Base-by-base conservation (phyloP, 1,140 invertebrate species). In the Drosophila trapezifrons region DNA sequence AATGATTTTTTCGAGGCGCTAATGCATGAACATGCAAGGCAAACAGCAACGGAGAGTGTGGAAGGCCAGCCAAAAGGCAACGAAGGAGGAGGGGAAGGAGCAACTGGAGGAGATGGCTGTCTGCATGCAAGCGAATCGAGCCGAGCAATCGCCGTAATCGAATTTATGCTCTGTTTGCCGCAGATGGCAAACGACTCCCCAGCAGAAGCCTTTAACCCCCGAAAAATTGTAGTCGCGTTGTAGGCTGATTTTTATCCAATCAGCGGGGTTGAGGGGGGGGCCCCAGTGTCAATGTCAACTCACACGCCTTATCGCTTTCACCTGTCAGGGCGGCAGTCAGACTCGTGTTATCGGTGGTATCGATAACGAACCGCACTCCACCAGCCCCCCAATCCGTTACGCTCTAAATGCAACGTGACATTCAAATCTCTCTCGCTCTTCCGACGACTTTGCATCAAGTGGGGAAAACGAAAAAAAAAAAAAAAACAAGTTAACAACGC, bases 321-420 rank as follows among this genome's bases (percentile, higher is more conserved):
- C 78, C 60, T 76, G 73, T 46, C 60, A 40, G 20, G 1, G 12
- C 17, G 27, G 47, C 55, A 46, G 25, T 22, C 45, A 12, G 32
- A 55, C 54, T 62, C 56, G 8, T 43, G 42, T 62, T 79, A 81
- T 66, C 73, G 67, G 42, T 78, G 67, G 46, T 82, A 83, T 83
- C 42, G 65, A 71, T 82, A 70, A 57, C 67, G 18, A 27, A 8
- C 6, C 64, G 25, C 35, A 47, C 56, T 46, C 40, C 47, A 40
- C 43, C 59, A 22, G 10, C 47, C 22, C 47, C 25, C 65, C 29
- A 17, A 58, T 25, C 60, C 60, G 78, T 77, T 69, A 69, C 78
- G 63, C 52, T 86, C 74, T 49, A 51, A 71, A 78, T 82, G 77
- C 42, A 79, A 73, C 75, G 73, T 85, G 84, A 86, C 79, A 86